phyloP scores from a whole-genome alignment of 2,888 invertebrate species.

The Anagyrus pseudococci region DNA sequence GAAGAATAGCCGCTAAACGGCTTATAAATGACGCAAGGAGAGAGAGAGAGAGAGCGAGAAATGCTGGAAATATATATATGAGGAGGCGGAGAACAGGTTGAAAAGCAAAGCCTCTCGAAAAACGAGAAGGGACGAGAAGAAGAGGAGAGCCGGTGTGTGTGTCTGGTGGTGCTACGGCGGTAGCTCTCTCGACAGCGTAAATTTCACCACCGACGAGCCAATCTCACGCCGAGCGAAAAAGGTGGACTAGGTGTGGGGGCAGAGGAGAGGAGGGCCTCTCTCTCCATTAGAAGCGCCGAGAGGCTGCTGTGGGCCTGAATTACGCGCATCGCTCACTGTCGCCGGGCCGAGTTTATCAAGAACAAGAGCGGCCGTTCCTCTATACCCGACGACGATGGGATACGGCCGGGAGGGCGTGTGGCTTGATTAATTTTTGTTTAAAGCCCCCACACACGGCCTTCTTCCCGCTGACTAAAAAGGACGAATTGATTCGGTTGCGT shows the following conservation, averaged over 20 bases:
- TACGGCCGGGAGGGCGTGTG: too few species aligned
- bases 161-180: too few species aligned
- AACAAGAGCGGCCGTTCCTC: conserved; percentile 2
- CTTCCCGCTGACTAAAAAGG: conserved; percentile 11
- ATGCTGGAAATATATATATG: too few species aligned
- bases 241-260: conserved; percentile 1
- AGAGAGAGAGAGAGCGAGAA: not conserved
- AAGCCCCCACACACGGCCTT: not conserved
- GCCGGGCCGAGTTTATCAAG: conserved; percentile 44
- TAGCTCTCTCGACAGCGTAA: conserved; percentile 26
- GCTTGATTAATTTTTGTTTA: conserved; percentile 33
- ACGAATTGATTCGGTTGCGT: too few species aligned
- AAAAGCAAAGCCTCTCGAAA: not conserved
- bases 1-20: not conserved
- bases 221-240: conserved; percentile 36
- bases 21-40: not conserved
- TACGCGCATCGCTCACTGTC: conserved; percentile 51
- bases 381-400: not conserved
- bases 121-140: not conserved
- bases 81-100: not conserved
- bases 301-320: conserved; percentile 40
- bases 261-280: conserved; percentile 11
- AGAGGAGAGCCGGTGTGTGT: not conserved
- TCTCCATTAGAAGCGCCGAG: conserved; percentile 38
- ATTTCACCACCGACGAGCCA: conserved; percentile 40